Evolutionary conservation across 1,140 invertebrate species (phyloP).

Genomic region (Spodoptera litura): DNA sequence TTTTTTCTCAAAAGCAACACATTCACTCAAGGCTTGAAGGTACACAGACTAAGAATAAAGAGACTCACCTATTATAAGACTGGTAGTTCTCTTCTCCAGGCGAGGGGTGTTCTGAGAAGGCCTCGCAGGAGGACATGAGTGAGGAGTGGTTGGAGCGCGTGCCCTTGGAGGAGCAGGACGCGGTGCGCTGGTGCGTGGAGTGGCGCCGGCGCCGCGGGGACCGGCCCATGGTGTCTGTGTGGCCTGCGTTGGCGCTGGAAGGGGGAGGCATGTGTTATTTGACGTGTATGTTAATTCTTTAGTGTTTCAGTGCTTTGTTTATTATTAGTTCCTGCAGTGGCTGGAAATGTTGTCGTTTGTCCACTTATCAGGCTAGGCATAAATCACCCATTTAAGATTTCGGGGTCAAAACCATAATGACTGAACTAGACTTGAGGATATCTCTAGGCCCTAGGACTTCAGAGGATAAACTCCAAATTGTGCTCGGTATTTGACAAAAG

Average conservation of each 20-base stretch:
- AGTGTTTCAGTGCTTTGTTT: too few species aligned
- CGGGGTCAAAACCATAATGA: too few species aligned
- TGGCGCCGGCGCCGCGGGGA: constrained; percentile 75
- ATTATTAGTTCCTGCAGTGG: too few species aligned
- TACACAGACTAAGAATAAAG: neutral
- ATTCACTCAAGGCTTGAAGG: neutral
- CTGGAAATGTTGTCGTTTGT: too few species aligned
- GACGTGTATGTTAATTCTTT: too few species aligned
- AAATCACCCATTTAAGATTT: too few species aligned
- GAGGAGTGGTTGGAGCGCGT: constrained; percentile 81
- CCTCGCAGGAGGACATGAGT: constrained; percentile 78
- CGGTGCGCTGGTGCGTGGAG: constrained; percentile 76
- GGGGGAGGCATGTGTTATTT: neutral
- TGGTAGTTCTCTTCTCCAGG: constrained; percentile 81
- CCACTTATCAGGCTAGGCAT: too few species aligned
- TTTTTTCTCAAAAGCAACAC: too few species aligned
- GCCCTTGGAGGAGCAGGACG: constrained; percentile 80
- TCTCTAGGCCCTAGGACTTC: too few species aligned
- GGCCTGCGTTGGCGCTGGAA: constrained; percentile 62
- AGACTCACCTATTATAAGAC: constrained; percentile 76
- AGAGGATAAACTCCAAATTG: too few species aligned
- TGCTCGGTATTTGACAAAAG: too few species aligned
- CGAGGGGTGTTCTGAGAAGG: constrained; percentile 80
- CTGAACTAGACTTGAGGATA: too few species aligned
- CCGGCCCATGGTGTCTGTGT: constrained; percentile 68